phyloP scores from a whole-genome alignment of 2,113 vertebrate genomes.

The Monopterus albus region DNA sequence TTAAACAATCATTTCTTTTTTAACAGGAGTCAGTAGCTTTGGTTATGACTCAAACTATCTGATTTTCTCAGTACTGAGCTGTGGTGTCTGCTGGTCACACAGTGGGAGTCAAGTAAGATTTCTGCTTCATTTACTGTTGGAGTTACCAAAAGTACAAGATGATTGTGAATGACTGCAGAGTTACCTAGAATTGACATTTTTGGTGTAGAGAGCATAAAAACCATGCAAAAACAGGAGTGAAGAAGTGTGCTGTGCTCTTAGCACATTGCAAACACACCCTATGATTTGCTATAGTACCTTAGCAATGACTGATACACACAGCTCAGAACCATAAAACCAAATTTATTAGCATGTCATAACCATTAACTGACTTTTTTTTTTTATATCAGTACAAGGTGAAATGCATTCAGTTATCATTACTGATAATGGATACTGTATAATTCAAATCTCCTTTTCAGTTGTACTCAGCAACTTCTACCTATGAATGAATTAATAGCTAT shows the following conservation, averaged over 20 bases:
- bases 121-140: slow-evolving; percentile 25
- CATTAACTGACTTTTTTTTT: background rate
- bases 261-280: slow-evolving; percentile 19
- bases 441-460: background rate
- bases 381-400: background rate
- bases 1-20: slow-evolving; percentile 4
- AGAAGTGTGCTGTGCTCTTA: background rate
- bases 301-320: background rate
- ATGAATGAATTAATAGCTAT: background rate
- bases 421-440: background rate
- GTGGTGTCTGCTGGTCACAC: slow-evolving; percentile 1
- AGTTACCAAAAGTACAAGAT: background rate
- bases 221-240: background rate
- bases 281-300: background rate
- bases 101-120: background rate
- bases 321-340: background rate
- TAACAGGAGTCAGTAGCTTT: background rate
- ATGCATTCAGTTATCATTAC: background rate
- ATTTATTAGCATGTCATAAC: background rate
- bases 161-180: background rate
- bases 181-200: slow-evolving; percentile 2
- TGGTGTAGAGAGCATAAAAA: background rate
- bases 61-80: background rate
- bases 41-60: background rate
- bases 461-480: background rate